phyloP scores from a whole-genome alignment of 2,797 vertebrate genomes.

The Toxotes lorentzi region DNA sequence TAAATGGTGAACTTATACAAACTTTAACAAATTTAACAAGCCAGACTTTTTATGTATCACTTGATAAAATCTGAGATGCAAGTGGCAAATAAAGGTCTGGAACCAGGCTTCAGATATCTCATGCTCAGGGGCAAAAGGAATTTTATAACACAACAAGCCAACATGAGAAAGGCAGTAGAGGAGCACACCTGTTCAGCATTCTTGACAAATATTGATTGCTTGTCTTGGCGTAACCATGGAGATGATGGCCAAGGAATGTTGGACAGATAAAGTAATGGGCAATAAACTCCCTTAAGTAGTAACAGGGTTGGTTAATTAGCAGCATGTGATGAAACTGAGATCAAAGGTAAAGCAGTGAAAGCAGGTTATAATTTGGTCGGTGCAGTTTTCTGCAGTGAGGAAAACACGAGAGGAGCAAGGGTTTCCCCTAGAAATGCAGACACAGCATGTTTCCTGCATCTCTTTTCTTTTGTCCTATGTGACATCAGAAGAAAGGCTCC shows the following conservation, averaged over 20 bases:
- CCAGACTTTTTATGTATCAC: neutral
- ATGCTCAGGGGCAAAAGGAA: neutral
- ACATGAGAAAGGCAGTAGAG: neutral
- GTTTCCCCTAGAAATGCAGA: slow-evolving; percentile 21
- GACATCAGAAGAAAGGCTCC: slow-evolving; percentile 56
- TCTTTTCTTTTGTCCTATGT: slow-evolving; percentile 33
- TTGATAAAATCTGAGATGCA: neutral
- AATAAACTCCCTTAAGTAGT: slow-evolving; percentile 57
- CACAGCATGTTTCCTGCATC: slow-evolving; percentile 15
- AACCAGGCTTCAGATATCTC: neutral
- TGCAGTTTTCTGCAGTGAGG: slow-evolving; percentile 17
- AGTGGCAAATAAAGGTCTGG: neutral
- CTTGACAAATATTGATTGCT: slow-evolving; percentile 61
- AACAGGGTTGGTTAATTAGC: slow-evolving; percentile 49
- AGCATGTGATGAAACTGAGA: slow-evolving; percentile 46
- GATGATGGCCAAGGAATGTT: slow-evolving; percentile 56
- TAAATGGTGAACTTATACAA: too few relatives aligned
- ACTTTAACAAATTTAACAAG: too few relatives aligned
- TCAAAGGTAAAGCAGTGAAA: slow-evolving; percentile 67
- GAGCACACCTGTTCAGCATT: slow-evolving; percentile 31
- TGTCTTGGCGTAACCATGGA: slow-evolving; percentile 44
- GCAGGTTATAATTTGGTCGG: slow-evolving; percentile 34
- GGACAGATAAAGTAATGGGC: slow-evolving; percentile 56
- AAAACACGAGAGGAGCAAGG: slow-evolving; percentile 8
- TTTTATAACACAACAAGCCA: neutral